Conservation (phyloP, 2,888 invertebrate species). For the Drosophila paranaensis region DNA sequence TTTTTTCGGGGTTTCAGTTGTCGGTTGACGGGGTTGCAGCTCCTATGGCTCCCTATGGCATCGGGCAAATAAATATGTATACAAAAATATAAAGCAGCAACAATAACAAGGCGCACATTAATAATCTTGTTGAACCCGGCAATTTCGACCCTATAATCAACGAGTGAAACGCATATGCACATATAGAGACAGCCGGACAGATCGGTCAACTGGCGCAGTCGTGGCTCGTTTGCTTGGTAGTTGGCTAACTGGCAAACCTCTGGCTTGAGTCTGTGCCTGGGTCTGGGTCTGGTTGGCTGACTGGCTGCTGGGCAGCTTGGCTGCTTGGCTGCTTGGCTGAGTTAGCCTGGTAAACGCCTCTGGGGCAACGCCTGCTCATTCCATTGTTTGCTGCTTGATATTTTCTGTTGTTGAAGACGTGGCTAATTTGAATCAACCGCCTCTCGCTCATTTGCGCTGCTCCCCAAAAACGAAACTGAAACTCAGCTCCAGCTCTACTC, state of each 20-base stretch:
- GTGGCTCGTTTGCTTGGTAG: constrained; percentile 59
- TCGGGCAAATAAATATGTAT: constrained; percentile 16
- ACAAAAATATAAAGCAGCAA: constrained; percentile 20
- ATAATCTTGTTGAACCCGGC: constrained; percentile 79
- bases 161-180: constrained; percentile 79
- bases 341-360: constrained; percentile 75
- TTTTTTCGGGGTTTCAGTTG: constrained; percentile 50
- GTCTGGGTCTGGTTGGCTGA: constrained; percentile 10
- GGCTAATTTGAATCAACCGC: constrained; percentile 81
- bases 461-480: constrained; percentile 73
- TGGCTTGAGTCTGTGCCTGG: not conserved
- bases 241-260: constrained; percentile 12
- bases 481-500: constrained; percentile 28
- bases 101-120: constrained; percentile 74
- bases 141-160: constrained; percentile 80
- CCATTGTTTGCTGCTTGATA: constrained; percentile 78
- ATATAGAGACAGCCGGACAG: constrained; percentile 62
- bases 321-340: constrained; percentile 42
- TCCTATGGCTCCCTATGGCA: constrained; percentile 20
- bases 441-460: constrained; percentile 80
- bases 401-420: constrained; percentile 66
- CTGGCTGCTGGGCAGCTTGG: not conserved
- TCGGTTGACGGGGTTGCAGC: constrained; percentile 49
- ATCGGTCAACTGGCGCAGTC: constrained; percentile 45
- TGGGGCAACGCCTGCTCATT: constrained; percentile 76